phyloP scores from a whole-genome alignment of 1,140 invertebrate species.

The Leptonema lineaticorne region DNA sequence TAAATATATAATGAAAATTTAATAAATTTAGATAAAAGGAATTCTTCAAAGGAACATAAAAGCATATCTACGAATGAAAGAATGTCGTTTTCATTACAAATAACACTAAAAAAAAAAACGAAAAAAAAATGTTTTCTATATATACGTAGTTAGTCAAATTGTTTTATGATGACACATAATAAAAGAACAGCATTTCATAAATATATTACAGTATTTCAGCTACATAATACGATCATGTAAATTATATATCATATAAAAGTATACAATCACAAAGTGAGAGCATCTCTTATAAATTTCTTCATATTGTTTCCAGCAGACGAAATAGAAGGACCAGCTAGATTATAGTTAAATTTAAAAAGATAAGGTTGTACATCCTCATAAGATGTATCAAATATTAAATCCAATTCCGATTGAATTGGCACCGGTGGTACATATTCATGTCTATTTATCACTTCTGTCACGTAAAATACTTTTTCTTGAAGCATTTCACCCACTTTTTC shows the following conservation, averaged over 20 bases:
- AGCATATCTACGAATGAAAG: too few species aligned
- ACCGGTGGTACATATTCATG: conserved; percentile 95
- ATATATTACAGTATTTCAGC: too few species aligned
- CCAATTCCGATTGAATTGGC: conserved; percentile 87
- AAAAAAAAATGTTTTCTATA: too few species aligned
- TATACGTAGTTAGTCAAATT: too few species aligned
- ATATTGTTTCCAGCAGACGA: conserved; percentile 82
- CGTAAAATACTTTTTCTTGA: conserved; percentile 89
- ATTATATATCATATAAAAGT: not conserved
- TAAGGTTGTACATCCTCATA: conserved; percentile 94
- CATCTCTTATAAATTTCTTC: conserved; percentile 87
- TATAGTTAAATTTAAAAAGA: conserved; percentile 85
- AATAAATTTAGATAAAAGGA: too few species aligned
- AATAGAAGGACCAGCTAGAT: conserved; percentile 68
- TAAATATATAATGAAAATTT: too few species aligned
- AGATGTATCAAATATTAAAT: conserved; percentile 91
- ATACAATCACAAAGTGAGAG: conserved; percentile 68
- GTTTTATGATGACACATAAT: too few species aligned
- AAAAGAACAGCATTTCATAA: too few species aligned
- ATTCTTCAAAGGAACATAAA: too few species aligned
- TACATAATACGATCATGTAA: too few species aligned
- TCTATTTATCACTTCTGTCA: conserved; percentile 92
- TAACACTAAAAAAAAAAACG: too few species aligned
- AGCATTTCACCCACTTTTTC: conserved; percentile 90
- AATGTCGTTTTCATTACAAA: too few species aligned